A percentile compares a stretch with the other conserved stretches of the same genome.
These are phyloP conservation scores for Uropsilus gracilis DNA, from an alignment of 2,113 vertebrate species.

Conservation along the genomic window DNA sequence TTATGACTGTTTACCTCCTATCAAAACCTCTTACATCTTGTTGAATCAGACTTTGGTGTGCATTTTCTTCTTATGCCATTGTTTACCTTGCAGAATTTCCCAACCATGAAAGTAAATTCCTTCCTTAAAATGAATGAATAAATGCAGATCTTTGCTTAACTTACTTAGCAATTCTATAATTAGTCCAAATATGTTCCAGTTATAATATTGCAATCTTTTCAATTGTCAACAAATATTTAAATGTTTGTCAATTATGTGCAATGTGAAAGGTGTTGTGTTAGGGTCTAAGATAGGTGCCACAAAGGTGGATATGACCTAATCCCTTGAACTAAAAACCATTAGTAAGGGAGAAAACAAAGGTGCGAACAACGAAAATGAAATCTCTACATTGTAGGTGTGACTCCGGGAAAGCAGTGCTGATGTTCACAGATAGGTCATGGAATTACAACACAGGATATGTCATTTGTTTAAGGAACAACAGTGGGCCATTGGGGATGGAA, in stretches of 20 bases:
- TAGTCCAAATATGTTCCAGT: background rate
- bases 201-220: background rate
- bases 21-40: background rate
- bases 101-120: background rate
- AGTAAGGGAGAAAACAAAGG: background rate
- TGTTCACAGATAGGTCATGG: background rate
- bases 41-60: background rate
- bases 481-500: background rate
- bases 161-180: background rate
- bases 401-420: background rate
- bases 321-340: background rate
- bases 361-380: background rate
- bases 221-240: background rate
- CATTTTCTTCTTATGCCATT: background rate
- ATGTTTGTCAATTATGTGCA: background rate
- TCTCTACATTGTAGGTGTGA: background rate
- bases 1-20: background rate
- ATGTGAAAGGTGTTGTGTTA: background rate
- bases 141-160: background rate
- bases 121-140: conserved; percentile 10
- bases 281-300: background rate
- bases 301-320: background rate
- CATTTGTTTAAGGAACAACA: background rate
- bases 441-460: background rate
- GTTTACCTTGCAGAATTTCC: background rate